phyloP scores from a whole-genome alignment of 2,888 invertebrate species.

The Cephus rjabovi region DNA sequence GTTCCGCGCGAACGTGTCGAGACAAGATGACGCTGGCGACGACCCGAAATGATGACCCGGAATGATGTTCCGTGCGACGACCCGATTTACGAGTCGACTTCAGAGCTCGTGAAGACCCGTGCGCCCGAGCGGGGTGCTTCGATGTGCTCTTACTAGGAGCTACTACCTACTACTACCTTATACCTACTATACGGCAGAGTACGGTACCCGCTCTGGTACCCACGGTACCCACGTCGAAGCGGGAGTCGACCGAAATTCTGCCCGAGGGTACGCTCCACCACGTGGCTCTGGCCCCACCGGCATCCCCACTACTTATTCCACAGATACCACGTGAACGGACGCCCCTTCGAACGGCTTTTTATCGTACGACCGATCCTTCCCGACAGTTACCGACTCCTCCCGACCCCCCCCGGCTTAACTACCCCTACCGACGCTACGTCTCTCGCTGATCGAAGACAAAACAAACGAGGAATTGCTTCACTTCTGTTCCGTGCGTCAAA shows the following conservation, averaged over 20 bases:
- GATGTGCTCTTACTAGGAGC: slow-evolving; percentile 47
- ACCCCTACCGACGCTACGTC: not conserved
- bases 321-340: slow-evolving; percentile 16
- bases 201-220: slow-evolving; percentile 18
- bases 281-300: slow-evolving; percentile 40
- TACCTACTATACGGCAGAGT: slow-evolving; percentile 12
- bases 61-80: not conserved
- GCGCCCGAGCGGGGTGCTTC: slow-evolving; percentile 23
- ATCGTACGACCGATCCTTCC: slow-evolving; percentile 5
- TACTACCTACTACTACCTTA: slow-evolving; percentile 39
- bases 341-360: slow-evolving; percentile 19
- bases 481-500: not conserved
- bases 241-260: slow-evolving; percentile 43
- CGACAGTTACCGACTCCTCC: slow-evolving; percentile 33
- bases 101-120: not conserved
- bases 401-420: slow-evolving; percentile 14
- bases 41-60: slow-evolving; percentile 8
- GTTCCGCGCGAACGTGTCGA: slow-evolving; percentile 28
- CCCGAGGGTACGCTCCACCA: slow-evolving; percentile 46
- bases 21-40: slow-evolving; percentile 21
- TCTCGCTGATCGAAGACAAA: not conserved
- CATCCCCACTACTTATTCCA: slow-evolving; percentile 24
- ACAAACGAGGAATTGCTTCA: not conserved
- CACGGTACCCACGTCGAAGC: slow-evolving; percentile 9
- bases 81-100: not conserved